phyloP scores from a whole-genome alignment of 2,113 vertebrate species.

The Ceyx margarethae region DNA sequence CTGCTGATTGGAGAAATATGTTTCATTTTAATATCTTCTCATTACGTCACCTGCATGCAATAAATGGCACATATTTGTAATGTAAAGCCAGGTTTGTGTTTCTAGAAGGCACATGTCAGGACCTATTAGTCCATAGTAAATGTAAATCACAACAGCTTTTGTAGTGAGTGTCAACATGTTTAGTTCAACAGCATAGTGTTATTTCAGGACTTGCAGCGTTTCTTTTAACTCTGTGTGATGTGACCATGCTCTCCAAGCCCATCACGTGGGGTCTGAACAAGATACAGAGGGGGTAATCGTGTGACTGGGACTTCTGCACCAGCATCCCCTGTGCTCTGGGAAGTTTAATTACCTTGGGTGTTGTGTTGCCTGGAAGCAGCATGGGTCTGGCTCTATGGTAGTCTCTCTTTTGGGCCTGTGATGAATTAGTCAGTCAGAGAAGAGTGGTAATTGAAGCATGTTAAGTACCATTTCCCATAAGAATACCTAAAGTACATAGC shows the following conservation, averaged over 20 bases:
- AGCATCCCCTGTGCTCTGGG: background rate
- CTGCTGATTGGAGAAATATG: background rate
- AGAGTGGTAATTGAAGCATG: background rate
- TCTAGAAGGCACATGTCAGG: background rate
- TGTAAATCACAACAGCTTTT: background rate
- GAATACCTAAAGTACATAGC: background rate
- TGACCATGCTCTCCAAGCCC: background rate
- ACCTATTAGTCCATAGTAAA: background rate
- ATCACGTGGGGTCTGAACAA: accelerated
- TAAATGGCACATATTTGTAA: background rate
- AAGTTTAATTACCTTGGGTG: background rate
- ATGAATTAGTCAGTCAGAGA: background rate
- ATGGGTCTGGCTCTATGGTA: background rate
- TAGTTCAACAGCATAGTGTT: background rate
- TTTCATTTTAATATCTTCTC: background rate
- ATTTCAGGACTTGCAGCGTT: background rate
- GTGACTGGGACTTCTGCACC: background rate
- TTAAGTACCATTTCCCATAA: background rate
- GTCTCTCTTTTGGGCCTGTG: background rate
- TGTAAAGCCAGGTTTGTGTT: background rate
- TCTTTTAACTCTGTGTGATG: background rate
- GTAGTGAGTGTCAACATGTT: background rate
- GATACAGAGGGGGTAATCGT: background rate
- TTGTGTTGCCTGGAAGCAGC: background rate
- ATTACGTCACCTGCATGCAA: background rate